A percentile compares a stretch with the other conserved stretches of the same genome.
Evolutionary conservation across 2,888 invertebrate species (phyloP).

Genomic region (Calameuta idolon): DNA sequence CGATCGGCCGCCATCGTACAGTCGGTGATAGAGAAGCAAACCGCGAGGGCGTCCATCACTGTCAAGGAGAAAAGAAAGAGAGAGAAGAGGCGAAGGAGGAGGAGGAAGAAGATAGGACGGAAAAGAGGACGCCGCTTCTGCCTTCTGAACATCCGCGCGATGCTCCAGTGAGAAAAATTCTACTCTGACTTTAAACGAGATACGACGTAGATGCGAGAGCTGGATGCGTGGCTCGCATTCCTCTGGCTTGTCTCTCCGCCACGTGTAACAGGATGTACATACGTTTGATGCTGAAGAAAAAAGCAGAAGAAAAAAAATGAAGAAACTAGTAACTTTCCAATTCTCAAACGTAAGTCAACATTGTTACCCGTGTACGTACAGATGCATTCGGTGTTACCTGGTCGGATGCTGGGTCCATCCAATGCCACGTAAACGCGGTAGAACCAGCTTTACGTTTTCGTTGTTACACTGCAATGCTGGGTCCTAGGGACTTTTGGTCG

Average conservation of each 20-base stretch:
- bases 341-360: not conserved
- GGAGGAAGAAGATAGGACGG: slow-evolving; percentile 1
- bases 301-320: not conserved
- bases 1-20: slow-evolving; percentile 37
- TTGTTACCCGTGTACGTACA: not conserved
- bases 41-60: slow-evolving; percentile 59
- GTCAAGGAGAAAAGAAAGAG: slow-evolving; percentile 34
- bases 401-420: not conserved
- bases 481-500: not conserved
- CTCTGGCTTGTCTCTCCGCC: not conserved
- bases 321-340: not conserved
- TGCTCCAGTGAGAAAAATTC: slow-evolving; percentile 43
- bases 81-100: slow-evolving; percentile 15
- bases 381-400: not conserved
- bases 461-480: not conserved
- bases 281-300: not conserved
- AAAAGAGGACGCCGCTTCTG: slow-evolving; percentile 13
- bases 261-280: not conserved
- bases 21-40: slow-evolving; percentile 62
- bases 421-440: not conserved
- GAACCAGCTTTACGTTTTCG: not conserved
- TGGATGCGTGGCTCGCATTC: not conserved
- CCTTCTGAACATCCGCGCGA: not conserved
- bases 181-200: not conserved
- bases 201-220: not conserved